Evolutionary conservation across 2,113 vertebrate genomes (phyloP).

Genomic region (Mormyrus lacerda): DNA sequence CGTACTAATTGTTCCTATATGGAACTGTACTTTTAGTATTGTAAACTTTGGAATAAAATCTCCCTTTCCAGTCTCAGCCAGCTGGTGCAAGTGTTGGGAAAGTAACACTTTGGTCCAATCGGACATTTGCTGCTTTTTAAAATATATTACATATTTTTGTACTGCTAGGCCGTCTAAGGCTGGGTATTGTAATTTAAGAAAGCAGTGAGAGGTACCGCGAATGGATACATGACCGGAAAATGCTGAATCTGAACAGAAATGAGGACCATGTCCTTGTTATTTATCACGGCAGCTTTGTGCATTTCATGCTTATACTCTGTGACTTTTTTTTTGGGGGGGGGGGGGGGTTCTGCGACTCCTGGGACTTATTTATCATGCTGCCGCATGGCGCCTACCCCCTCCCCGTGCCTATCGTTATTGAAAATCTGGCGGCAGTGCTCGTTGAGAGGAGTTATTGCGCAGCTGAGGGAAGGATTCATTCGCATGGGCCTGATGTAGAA

Average conservation of each 20-base stretch:
- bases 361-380: background rate
- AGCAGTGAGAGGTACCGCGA: background rate
- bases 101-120: background rate
- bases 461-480: slow-evolving; percentile 27
- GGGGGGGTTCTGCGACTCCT: background rate
- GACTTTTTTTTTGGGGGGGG: background rate
- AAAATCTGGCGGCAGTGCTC: slow-evolving; percentile 22
- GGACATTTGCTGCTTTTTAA: background rate
- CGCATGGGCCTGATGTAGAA: slow-evolving; percentile 19
- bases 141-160: background rate
- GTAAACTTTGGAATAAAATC: background rate
- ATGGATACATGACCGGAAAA: background rate
- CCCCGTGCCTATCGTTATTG: background rate
- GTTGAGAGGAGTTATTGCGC: slow-evolving; percentile 24
- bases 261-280: background rate
- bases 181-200: background rate
- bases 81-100: background rate
- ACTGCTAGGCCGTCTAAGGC: background rate
- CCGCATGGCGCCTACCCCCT: background rate
- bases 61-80: background rate
- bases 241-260: background rate
- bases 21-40: background rate
- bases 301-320: background rate
- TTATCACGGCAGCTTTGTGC: background rate
- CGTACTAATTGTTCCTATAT: background rate